Evolutionary conservation across 2,113 vertebrate species (phyloP), one percentile per base, ranked within the genome.

Genomic region (Hemiscyllium ocellatum): DNA sequence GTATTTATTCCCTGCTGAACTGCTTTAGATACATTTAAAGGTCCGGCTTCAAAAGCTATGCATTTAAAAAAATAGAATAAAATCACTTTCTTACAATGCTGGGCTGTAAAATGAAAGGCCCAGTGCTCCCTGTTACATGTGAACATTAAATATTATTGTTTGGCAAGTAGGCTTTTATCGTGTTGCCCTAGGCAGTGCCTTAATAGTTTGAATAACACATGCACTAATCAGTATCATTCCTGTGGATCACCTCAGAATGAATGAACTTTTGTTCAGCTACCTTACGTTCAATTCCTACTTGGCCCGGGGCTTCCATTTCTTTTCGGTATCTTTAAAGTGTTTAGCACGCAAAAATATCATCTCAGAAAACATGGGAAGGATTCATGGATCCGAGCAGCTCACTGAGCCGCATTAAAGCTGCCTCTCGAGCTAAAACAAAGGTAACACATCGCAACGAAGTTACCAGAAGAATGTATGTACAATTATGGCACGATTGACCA

Each of bases 161-260:
- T 95, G 94, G 94, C 94, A 95, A 72, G 94, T 52, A 72, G 94
- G 29, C 94, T 72, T 95, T 95, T 95, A 95, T 72, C 94, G 66
- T 95, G 94, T 95, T 95, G 68, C 94, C 69, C 94, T 72, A 47
- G 94, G 94, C 68, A 95, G 68, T 95, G 96, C 96, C 96, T 96
- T 96, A 96, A 96, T 47, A 95, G 96, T 96, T 97, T 97, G 97
- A 97, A 96, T 97, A 96, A 96, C 95, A 80, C 86, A 97, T 96
- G 97, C 97, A 96, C 97, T 96, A 96, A 96, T 86, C 89, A 96
- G 97, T 97, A 97, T 97, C 97, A 96, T 97, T 96, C 96, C 97
- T 97, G 97, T 97, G 97, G 97, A 97, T 97, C 97, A 97, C 96
- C 97, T 96, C 96, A 96, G 96, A 96, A 97, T 97, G 97, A 98